Percentiles rank a stretch among this genome's conserved stretches.
Evolutionary conservation across 2,888 invertebrate genomes (phyloP).

Genomic region (Drosophila longiperda): DNA sequence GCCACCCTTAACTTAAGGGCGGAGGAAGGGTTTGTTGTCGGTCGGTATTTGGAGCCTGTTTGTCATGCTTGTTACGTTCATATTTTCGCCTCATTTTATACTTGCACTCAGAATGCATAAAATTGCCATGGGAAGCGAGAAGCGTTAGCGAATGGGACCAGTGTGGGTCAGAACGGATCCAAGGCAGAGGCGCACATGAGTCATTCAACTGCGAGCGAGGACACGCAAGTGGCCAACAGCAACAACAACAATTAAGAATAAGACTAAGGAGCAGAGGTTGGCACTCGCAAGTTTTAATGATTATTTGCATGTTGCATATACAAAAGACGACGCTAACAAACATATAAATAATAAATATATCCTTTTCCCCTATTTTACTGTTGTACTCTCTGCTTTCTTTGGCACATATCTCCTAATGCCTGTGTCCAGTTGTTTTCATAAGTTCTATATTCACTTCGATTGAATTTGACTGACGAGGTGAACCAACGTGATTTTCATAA

Average conservation of each 20-base stretch:
- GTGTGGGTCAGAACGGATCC: conserved; percentile 2
- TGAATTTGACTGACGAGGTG: conserved; percentile 60
- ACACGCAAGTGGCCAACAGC: conserved; percentile 49
- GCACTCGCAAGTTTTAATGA: conserved; percentile 73
- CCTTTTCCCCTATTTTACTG: not conserved
- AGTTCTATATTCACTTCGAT: conserved; percentile 21
- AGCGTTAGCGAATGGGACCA: not conserved
- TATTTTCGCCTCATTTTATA: conserved; percentile 51
- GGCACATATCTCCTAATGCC: not conserved
- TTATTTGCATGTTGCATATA: conserved; percentile 74
- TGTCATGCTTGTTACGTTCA: conserved; percentile 33
- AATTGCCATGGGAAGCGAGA: not conserved
- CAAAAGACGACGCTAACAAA: conserved; percentile 44
- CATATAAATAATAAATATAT: conserved; percentile 73
- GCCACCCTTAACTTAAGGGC: conserved; percentile 15
- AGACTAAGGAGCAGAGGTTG: conserved; percentile 14
- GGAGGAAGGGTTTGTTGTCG: conserved; percentile 12
- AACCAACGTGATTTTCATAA: not conserved
- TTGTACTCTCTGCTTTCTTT: not conserved
- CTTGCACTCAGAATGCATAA: conserved; percentile 15
- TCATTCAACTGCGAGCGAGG: conserved; percentile 78
- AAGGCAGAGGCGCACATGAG: conserved; percentile 50
- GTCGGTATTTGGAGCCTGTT: conserved; percentile 8
- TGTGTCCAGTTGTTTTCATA: conserved; percentile 6
- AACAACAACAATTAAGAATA: conserved; percentile 28